phyloP scores from a whole-genome alignment of 2,113 vertebrate genomes.

The Eolophus roseicapilla region DNA sequence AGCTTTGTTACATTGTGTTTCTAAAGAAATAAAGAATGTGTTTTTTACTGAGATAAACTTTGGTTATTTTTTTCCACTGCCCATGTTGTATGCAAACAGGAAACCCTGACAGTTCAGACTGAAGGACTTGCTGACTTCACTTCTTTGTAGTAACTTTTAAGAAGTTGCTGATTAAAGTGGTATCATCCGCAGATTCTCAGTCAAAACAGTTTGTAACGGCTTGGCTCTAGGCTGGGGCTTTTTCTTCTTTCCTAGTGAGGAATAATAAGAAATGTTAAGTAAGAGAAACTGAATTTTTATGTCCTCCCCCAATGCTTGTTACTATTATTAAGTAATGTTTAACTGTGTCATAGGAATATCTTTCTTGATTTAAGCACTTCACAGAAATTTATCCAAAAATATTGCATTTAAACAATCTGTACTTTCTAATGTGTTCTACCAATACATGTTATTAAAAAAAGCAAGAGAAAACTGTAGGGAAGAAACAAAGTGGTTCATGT shows the following conservation, averaged over 20 bases:
- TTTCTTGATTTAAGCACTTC: not conserved
- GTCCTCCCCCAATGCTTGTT: not conserved
- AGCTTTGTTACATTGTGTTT: not conserved
- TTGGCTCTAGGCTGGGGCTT: not conserved
- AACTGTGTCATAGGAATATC: not conserved
- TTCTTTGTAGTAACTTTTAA: slow-evolving; percentile 11
- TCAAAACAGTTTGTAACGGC: not conserved
- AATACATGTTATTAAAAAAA: not conserved
- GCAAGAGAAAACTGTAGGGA: not conserved
- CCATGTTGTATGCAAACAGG: slow-evolving; percentile 13
- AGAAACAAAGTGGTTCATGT: not conserved
- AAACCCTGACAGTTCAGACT: slow-evolving; percentile 39
- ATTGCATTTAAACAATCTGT: not conserved
- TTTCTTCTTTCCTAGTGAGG: not conserved
- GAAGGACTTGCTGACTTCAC: slow-evolving; percentile 45
- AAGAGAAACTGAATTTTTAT: not conserved
- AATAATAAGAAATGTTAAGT: not conserved
- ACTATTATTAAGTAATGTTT: not conserved
- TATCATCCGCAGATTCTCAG: slow-evolving; percentile 13
- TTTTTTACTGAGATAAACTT: not conserved
- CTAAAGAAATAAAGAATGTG: not conserved
- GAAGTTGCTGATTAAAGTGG: not conserved
- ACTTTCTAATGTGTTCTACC: not conserved
- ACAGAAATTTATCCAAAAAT: not conserved
- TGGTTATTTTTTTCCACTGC: not conserved